phyloP scores from a whole-genome alignment of 2,888 invertebrate genomes.

The Hemaris fuciformis region DNA sequence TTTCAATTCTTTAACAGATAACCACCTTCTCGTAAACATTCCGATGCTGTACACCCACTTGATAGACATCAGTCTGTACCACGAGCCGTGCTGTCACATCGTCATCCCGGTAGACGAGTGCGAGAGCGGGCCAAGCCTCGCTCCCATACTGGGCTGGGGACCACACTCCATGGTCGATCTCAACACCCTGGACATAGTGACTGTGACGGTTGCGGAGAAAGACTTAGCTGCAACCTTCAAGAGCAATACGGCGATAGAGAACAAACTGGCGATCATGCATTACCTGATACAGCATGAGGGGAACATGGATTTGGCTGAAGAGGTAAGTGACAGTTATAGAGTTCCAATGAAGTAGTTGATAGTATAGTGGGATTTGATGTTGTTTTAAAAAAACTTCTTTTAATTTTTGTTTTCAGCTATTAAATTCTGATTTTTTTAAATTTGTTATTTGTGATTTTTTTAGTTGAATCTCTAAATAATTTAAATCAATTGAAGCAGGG shows the following conservation, averaged over 20 bases:
- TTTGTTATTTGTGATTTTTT: too few species aligned
- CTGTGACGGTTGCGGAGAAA: slow-evolving; percentile 83
- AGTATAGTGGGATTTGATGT: too few species aligned
- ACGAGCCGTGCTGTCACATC: slow-evolving; percentile 92
- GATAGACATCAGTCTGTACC: slow-evolving; percentile 90
- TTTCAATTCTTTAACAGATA: slow-evolving; percentile 83
- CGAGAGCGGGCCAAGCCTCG: slow-evolving; percentile 83
- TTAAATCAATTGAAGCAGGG: too few species aligned
- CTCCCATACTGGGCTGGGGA: slow-evolving; percentile 83
- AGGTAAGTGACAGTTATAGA: slow-evolving; percentile 73
- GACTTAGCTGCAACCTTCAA: slow-evolving; percentile 87
- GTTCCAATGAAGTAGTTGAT: too few species aligned
- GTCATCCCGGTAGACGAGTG: slow-evolving; percentile 83
- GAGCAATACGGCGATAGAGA: slow-evolving; percentile 84
- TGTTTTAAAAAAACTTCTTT: too few species aligned
- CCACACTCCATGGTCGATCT: slow-evolving; percentile 83
- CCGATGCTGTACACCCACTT: slow-evolving; percentile 93
- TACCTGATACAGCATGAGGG: slow-evolving; percentile 89
- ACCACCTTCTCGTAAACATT: slow-evolving; percentile 90
- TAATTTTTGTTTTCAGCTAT: too few species aligned
- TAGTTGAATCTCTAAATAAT: too few species aligned
- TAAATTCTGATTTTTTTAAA: too few species aligned
- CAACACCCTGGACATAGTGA: slow-evolving; percentile 87
- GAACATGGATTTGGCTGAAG: slow-evolving; percentile 87
- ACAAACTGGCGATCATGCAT: slow-evolving; percentile 90